Evolutionary conservation across 2,113 vertebrate species (phyloP).

Genomic region (Petaurus breviceps): DNA sequence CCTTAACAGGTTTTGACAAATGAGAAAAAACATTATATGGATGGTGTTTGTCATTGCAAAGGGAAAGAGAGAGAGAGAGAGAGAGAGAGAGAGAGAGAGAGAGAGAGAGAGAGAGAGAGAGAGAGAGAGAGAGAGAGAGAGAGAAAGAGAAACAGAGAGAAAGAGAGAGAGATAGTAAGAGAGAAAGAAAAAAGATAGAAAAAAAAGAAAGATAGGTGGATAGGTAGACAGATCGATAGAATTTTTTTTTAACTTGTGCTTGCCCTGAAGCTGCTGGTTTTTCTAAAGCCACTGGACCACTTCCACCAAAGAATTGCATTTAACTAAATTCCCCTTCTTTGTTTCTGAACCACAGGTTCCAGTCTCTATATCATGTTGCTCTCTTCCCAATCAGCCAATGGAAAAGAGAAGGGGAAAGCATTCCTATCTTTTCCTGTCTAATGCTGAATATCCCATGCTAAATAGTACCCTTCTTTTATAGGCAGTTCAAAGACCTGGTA

Average conservation of each 20-base stretch:
- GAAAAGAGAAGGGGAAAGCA: neutral
- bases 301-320: neutral
- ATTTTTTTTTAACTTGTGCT: no score
- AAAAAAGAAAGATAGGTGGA: no score
- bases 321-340: neutral
- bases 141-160: no score
- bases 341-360: neutral
- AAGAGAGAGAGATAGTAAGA: no score
- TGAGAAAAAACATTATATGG: neutral
- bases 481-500: conserved; percentile 78
- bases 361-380: neutral
- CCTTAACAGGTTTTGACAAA: neutral
- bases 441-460: conserved; percentile 59
- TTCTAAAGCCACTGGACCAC: neutral
- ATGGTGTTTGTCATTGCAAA: neutral
- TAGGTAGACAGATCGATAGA: no score
- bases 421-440: conserved; percentile 44
- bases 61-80: no score
- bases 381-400: neutral
- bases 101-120: no score
- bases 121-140: no score
- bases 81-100: no score
- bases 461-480: conserved; percentile 66
- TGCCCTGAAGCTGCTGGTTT: neutral
- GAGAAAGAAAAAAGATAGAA: no score